Percentiles rank a stretch among this genome's conserved stretches.
Conservation (phyloP, 2,888 invertebrate species). For the Trilocha varians region DNA sequence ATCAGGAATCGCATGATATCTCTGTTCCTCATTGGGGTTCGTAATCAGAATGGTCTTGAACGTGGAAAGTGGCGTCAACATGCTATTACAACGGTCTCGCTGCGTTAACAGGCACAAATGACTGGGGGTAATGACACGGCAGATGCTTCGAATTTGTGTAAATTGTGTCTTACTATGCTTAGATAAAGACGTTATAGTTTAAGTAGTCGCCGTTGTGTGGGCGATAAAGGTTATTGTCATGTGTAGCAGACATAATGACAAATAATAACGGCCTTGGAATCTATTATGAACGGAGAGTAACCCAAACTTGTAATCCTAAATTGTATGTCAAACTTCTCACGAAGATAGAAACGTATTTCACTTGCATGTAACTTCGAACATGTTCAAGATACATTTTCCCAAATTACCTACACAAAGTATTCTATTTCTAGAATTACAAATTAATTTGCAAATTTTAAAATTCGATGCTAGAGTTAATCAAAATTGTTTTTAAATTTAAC, state of each 20-base stretch:
- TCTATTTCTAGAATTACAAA: too few relatives aligned
- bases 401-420: too few relatives aligned
- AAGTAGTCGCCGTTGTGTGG: slow-evolving; percentile 14
- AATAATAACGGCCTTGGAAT: not conserved
- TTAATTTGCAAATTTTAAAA: too few relatives aligned
- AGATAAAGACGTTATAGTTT: slow-evolving; percentile 29
- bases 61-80: slow-evolving; percentile 48
- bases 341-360: too few relatives aligned
- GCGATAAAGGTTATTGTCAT: not conserved
- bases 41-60: slow-evolving; percentile 51
- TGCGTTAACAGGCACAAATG: slow-evolving; percentile 65
- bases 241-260: not conserved
- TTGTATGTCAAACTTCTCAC: too few relatives aligned
- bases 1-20: slow-evolving; percentile 15
- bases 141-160: slow-evolving; percentile 60
- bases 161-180: slow-evolving; percentile 37
- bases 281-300: too few relatives aligned
- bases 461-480: too few relatives aligned
- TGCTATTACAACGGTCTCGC: slow-evolving; percentile 51
- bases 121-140: slow-evolving; percentile 64
- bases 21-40: slow-evolving; percentile 30
- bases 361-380: too few relatives aligned
- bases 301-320: too few relatives aligned
- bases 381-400: too few relatives aligned
- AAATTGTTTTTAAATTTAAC: too few relatives aligned